Conservation (phyloP, 92 coral and sea anemone species). For the Parazoanthus atlanticus region DNA sequence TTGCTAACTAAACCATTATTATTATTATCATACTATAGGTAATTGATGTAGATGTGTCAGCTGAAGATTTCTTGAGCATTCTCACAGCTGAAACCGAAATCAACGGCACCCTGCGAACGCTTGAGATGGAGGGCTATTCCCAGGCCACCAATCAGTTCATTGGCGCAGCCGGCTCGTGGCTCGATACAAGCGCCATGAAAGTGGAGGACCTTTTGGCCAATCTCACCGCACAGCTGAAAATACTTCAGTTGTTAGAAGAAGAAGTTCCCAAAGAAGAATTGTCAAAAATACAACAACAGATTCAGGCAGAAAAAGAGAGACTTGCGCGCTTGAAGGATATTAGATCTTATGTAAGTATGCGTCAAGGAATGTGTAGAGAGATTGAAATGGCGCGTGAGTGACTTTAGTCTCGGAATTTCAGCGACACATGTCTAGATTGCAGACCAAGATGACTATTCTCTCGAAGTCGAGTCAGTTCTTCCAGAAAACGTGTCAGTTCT, state of each 20-base stretch:
- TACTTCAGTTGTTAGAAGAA: constrained; percentile 2
- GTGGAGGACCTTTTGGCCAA: neutral
- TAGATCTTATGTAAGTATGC: constrained; percentile 12
- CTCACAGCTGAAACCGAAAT: constrained; percentile 46
- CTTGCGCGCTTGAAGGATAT: neutral
- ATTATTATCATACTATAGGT: neutral
- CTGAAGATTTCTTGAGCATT: constrained; percentile 9
- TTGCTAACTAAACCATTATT: no score
- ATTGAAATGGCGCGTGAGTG: neutral
- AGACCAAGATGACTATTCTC: neutral
- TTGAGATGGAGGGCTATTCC: constrained; percentile 74
- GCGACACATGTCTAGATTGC: neutral
- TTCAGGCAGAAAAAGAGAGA: neutral
- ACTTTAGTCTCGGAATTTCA: neutral
- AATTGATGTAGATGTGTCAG: neutral
- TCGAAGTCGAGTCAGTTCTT: no score
- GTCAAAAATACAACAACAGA: neutral
- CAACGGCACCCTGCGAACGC: constrained; percentile 59
- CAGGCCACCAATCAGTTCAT: constrained; percentile 37
- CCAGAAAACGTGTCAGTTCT: no score
- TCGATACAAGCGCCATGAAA: neutral
- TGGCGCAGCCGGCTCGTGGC: constrained; percentile 14
- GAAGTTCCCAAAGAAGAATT: neutral
- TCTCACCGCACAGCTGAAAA: constrained; percentile 5
- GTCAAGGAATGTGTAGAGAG: neutral